Evolutionary conservation across 2,888 invertebrate genomes (phyloP).

Genomic region (Antheraea yamamai): DNA sequence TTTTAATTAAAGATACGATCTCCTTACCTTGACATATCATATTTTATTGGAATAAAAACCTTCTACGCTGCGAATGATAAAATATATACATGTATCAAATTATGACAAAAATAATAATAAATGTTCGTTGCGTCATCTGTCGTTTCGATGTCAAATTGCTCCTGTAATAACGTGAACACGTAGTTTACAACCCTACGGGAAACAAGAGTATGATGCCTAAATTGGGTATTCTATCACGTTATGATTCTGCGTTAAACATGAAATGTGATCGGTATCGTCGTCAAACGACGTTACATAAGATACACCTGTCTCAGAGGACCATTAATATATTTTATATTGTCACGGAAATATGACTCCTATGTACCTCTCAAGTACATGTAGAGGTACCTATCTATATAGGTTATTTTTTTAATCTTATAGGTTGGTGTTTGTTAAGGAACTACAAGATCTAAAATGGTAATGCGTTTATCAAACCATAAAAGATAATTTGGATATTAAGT

Average conservation of each 20-base stretch:
- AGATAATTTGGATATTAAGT: no score
- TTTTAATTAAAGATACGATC: no score
- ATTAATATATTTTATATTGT: conserved; percentile 1
- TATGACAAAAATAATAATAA: not conserved
- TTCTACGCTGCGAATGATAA: no score
- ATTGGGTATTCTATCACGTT: conserved; percentile 12
- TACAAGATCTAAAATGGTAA: no score
- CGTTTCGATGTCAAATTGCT: not conserved
- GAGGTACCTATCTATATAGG: no score
- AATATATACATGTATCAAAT: no score
- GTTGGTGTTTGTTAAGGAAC: no score
- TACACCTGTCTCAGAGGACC: not conserved
- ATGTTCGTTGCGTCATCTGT: conserved; percentile 3
- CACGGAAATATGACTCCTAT: not conserved
- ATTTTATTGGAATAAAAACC: no score
- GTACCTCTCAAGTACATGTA: not conserved
- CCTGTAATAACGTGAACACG: not conserved
- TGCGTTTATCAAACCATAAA: no score
- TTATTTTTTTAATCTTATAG: not conserved
- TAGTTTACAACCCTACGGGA: conserved; percentile 1
- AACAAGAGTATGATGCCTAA: conserved; percentile 7
- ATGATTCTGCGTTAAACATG: not conserved
- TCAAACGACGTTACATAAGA: conserved; percentile 3
- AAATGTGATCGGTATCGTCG: conserved; percentile 4
- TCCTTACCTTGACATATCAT: no score